Conservation (phyloP, 2,888 invertebrate genomes). For the Sphecodes monilicornis region DNA sequence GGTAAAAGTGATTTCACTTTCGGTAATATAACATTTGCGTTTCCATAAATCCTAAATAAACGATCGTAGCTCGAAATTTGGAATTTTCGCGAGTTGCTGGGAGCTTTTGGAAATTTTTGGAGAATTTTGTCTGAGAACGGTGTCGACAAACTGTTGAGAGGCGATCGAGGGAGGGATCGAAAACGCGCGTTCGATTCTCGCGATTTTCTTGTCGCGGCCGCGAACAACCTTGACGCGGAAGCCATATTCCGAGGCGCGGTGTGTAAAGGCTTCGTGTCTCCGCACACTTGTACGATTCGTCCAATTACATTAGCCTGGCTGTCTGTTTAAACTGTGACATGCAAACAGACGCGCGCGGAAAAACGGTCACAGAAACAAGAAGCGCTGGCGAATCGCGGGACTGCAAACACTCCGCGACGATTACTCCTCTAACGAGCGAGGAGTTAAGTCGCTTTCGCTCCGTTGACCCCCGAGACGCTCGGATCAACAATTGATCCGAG, state of each 20-base stretch:
- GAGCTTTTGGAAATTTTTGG: neutral
- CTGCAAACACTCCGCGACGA: neutral
- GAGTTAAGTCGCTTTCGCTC: neutral
- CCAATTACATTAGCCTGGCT: slow-evolving; percentile 73
- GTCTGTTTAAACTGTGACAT: slow-evolving; percentile 50
- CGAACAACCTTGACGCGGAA: slow-evolving; percentile 60
- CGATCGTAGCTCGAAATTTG: neutral
- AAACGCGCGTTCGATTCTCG: neutral
- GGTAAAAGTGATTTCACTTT: too few relatives aligned
- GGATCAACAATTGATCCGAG: neutral
- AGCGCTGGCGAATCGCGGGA: neutral
- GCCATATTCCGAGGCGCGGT: slow-evolving; percentile 67
- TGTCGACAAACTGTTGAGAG: neutral
- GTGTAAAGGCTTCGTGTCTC: slow-evolving; percentile 63
- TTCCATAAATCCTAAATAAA: neutral
- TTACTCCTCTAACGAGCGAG: neutral
- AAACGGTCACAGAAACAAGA: neutral
- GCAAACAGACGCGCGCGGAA: neutral
- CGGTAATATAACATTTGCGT: too few relatives aligned
- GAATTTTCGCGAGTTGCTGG: neutral
- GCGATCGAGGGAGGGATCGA: neutral
- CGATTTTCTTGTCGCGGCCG: slow-evolving; percentile 14
- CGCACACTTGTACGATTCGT: slow-evolving; percentile 66
- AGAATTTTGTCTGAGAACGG: neutral
- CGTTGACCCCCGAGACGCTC: neutral